Evolutionary conservation across 2,113 vertebrate genomes (phyloP).

Genomic region (Neogale vison): DNA sequence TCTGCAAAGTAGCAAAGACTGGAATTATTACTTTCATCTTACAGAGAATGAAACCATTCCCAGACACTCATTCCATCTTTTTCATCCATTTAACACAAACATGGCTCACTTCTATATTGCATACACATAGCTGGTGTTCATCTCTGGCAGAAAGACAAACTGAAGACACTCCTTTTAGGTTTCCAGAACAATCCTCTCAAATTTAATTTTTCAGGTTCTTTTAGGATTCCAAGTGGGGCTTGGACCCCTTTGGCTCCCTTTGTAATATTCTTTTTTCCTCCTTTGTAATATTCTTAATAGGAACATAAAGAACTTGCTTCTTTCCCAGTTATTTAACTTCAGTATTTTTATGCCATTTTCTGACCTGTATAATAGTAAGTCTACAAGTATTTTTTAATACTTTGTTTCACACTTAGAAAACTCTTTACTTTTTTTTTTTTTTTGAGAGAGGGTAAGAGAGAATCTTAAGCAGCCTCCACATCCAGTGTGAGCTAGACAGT

Average conservation of each 20-base stretch:
- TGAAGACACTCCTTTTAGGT: neutral
- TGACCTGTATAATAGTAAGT: neutral
- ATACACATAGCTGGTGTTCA: neutral
- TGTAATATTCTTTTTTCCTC: neutral
- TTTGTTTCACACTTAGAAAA: conserved; percentile 12
- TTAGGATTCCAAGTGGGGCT: neutral
- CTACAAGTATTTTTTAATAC: neutral
- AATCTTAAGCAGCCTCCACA: neutral
- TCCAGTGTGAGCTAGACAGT: neutral
- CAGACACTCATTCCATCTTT: neutral
- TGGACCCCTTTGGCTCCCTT: neutral
- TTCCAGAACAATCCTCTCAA: neutral
- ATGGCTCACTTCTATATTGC: neutral
- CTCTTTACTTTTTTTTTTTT: neutral
- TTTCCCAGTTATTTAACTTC: neutral
- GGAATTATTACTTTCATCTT: neutral
- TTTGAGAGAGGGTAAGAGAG: neutral
- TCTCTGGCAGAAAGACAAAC: neutral
- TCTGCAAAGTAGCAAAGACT: neutral
- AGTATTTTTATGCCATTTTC: neutral
- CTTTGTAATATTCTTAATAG: neutral
- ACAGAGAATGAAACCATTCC: neutral
- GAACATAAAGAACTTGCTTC: neutral
- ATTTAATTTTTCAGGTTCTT: neutral
- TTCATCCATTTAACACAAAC: neutral